Percentiles rank a stretch among this genome's conserved stretches.
Conservation (phyloP, 1,140 invertebrate genomes). For the Drosophila punjabiensis region DNA sequence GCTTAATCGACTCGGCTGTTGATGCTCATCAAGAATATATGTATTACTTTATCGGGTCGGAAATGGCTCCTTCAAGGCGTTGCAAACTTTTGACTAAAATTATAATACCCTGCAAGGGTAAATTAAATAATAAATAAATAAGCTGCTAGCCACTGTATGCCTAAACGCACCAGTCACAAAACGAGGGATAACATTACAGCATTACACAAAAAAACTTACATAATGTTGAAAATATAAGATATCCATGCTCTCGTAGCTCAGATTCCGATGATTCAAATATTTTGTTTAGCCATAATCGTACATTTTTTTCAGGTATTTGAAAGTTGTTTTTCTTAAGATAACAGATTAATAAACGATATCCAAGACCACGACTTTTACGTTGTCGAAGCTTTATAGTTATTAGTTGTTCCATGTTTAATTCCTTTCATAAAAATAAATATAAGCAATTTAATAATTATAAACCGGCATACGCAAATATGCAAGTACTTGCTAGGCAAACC, state of each 20-base stretch:
- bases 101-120: too few species aligned
- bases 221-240: constrained; percentile 45
- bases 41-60: too few species aligned
- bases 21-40: too few species aligned
- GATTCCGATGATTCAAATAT: constrained; percentile 44
- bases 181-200: too few species aligned
- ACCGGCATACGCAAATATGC: background rate
- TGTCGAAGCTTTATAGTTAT: constrained; percentile 16
- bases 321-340: constrained; percentile 31
- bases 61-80: too few species aligned
- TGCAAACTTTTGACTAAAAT: too few species aligned
- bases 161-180: too few species aligned
- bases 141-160: too few species aligned
- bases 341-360: constrained; percentile 48
- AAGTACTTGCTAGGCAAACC: background rate
- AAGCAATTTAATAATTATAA: too few species aligned
- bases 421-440: background rate
- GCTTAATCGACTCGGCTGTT: too few species aligned
- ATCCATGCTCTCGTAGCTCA: constrained; percentile 40
- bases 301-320: constrained; percentile 22
- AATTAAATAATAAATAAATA: too few species aligned
- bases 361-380: constrained; percentile 36
- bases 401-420: constrained; percentile 1
- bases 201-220: constrained; percentile 36
- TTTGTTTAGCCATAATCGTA: constrained; percentile 29